phyloP scores from a whole-genome alignment of 2,888 invertebrate species.

The Embidobia sp. region DNA sequence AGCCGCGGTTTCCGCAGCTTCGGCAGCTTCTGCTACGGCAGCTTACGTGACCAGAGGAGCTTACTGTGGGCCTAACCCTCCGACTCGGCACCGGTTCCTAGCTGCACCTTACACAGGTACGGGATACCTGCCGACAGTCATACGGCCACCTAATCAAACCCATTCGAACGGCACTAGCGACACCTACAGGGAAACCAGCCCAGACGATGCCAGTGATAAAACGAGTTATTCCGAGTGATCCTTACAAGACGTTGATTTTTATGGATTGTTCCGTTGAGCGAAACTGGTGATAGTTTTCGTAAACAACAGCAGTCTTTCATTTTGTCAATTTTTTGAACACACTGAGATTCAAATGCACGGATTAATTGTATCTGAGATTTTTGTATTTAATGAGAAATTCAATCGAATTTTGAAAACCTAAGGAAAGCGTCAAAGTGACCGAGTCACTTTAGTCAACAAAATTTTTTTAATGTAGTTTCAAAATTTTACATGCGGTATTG shows the following conservation, averaged over 20 bases:
- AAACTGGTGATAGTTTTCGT: constrained; percentile 17
- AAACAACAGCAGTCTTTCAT: too few relatives aligned
- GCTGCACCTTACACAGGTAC: constrained; percentile 92
- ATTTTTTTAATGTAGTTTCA: too few relatives aligned
- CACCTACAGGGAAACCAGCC: constrained; percentile 77
- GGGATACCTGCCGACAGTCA: constrained; percentile 91
- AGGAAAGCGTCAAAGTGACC: too few relatives aligned
- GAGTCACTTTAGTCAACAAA: too few relatives aligned
- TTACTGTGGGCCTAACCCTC: constrained; percentile 83
- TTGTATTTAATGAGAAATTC: too few relatives aligned
- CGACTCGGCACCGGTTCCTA: constrained; percentile 88
- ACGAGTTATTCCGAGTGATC: constrained; percentile 80
- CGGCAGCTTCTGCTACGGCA: constrained; percentile 77
- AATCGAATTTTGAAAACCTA: too few relatives aligned
- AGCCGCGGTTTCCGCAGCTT: constrained; percentile 73
- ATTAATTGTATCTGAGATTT: too few relatives aligned
- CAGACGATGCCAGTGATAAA: constrained; percentile 79
- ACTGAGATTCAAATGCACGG: too few relatives aligned
- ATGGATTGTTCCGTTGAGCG: constrained; percentile 45
- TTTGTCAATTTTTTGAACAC: too few relatives aligned
- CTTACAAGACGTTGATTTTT: constrained; percentile 44
- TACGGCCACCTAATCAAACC: constrained; percentile 82
- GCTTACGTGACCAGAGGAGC: constrained; percentile 73
- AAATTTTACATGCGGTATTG: too few relatives aligned
- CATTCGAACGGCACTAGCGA: constrained; percentile 76